These are phyloP conservation scores for Drosophila pallidifrons DNA, from an alignment of 1,140 invertebrate genomes.

Conservation along the genomic window DNA sequence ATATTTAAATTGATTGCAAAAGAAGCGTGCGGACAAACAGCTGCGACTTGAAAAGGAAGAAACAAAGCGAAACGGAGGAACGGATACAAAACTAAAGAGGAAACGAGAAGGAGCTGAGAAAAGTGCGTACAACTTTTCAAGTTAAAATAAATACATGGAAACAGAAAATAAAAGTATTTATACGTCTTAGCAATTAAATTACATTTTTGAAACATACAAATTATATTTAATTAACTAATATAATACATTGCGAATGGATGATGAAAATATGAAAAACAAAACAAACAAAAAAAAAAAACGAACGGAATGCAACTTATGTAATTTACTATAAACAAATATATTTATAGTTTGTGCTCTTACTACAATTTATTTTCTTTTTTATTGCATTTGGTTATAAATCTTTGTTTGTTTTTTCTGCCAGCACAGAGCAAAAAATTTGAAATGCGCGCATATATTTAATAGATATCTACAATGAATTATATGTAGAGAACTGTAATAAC, in stretches of 20 bases:
- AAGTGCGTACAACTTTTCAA: slow-evolving; percentile 28
- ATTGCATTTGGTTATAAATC: slow-evolving; percentile 26
- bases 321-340: slow-evolving; percentile 71
- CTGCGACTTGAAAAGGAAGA: slow-evolving; percentile 6
- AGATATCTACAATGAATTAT: slow-evolving; percentile 53
- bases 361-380: slow-evolving; percentile 41
- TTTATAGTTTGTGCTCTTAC: slow-evolving; percentile 74
- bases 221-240: slow-evolving; percentile 66
- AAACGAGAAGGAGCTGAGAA: slow-evolving; percentile 12
- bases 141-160: slow-evolving; percentile 44
- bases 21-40: slow-evolving; percentile 33
- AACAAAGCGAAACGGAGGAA: not conserved
- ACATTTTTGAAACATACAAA: slow-evolving; percentile 78
- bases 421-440: slow-evolving; percentile 25
- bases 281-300: slow-evolving; percentile 17
- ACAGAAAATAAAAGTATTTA: slow-evolving; percentile 75
- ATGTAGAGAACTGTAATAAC: slow-evolving; percentile 40
- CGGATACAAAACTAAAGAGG: not conserved
- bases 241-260: slow-evolving; percentile 49
- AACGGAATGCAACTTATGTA: slow-evolving; percentile 47
- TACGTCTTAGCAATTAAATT: slow-evolving; percentile 80
- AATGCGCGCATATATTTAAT: slow-evolving; percentile 54
- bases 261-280: slow-evolving; percentile 35
- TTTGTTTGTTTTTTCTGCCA: slow-evolving; percentile 25
- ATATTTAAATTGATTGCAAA: slow-evolving; percentile 2